Conservation (phyloP, 30 jellyfish, hydroid and myxozoan species). For the Pelagia noctiluca region DNA sequence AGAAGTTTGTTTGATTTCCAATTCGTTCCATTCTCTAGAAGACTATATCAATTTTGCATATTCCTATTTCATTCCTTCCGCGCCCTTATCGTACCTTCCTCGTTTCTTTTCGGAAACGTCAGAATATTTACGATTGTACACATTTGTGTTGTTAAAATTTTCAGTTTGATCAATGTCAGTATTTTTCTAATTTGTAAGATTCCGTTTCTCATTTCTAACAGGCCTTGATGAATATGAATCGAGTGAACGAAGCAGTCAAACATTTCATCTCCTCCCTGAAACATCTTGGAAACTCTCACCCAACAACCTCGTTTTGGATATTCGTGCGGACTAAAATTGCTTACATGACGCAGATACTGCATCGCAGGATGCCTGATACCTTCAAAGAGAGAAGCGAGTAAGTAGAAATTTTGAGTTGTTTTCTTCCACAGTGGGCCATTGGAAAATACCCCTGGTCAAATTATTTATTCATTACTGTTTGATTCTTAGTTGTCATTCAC, state of each 20-base stretch:
- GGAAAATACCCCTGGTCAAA: not conserved
- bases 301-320: conserved; percentile 59
- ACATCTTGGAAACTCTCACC: conserved; percentile 78
- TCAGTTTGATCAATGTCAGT: not conserved
- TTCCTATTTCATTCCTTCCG: too few species aligned
- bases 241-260: conserved; percentile 71
- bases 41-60: too few species aligned
- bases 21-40: too few species aligned
- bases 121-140: conserved; percentile 19
- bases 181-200: conserved; percentile 14
- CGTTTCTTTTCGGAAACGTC: not conserved
- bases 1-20: too few species aligned
- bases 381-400: conserved; percentile 83
- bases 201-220: conserved; percentile 23
- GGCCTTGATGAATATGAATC: conserved; percentile 83
- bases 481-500: too few species aligned
- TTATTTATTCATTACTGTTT: too few species aligned
- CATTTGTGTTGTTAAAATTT: conserved; percentile 1
- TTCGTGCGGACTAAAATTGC: conserved; percentile 74
- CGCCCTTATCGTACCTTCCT: too few species aligned
- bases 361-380: conserved; percentile 93
- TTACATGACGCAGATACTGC: conserved; percentile 88
- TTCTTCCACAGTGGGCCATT: too few species aligned
- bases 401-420: not conserved
- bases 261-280: conserved; percentile 69